Base-by-base conservation (phyloP, 2,888 invertebrate species). In the Netelia fuscicornis region DNA sequence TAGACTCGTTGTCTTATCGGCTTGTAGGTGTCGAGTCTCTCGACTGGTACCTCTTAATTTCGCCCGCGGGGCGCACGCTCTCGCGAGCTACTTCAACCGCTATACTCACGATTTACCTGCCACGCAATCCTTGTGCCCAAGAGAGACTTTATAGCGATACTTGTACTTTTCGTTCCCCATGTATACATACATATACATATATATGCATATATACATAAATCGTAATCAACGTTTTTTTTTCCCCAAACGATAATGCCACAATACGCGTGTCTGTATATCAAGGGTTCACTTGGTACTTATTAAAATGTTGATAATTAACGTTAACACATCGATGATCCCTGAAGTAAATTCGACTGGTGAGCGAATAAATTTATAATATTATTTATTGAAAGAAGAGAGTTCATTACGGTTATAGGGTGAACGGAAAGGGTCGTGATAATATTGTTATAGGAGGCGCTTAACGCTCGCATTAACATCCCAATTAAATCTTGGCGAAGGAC, bases 1-100 rank as follows among this genome's bases (percentile, higher is more conserved):
- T 90, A 88, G 81, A 89, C 85, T 87, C 83, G 85, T 79, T 84
- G 80, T 77, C 76, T 84, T 84, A 81, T 84, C 84, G 76, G 76
- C 75, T 76, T 80, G 75, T 70, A 70, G 75, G 75, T 84, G 83
- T 84, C 75, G 71, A 80, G 71, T 67, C 71, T 68, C 20, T 58
- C 71, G 54, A 75, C 75, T 54, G 56, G 75, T 76, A 80, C 75
- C 79, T 80, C 80, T 83, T 83, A 83, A 83, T 84, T 80, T 76
- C 58, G 75, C 65, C 60, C 64, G 52, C 76, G 62, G 68, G 68
- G 25, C 75, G 60, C 75, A 62, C 62, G 60, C 81, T 58, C 58
- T 58, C 25, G 17, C 58, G 48, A n/a, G 52, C 54, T 75, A 60
- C 60, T 62, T 54, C 56, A 58, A 68, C 20, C 56, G 60, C 1